phyloP scores from a whole-genome alignment of 2,888 invertebrate species.

The Machimus atricapillus region DNA sequence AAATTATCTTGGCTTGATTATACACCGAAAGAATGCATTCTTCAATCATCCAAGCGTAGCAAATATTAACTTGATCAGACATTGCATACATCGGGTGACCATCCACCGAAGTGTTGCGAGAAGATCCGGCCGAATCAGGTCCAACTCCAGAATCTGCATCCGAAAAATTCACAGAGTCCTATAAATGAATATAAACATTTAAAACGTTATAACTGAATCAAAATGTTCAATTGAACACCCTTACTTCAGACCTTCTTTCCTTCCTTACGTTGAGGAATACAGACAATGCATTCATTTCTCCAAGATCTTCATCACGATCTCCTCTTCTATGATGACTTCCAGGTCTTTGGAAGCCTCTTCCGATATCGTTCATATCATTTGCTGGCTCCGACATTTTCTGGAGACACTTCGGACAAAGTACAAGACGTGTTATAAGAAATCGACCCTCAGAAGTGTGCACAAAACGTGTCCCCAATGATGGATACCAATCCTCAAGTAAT shows the following conservation, averaged over 20 bases:
- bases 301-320: constrained; percentile 57
- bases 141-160: constrained; percentile 90
- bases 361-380: neutral
- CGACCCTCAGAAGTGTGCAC: constrained; percentile 97
- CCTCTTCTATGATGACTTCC: constrained; percentile 38
- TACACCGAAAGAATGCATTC: constrained; percentile 92
- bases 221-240: neutral
- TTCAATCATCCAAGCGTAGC: constrained; percentile 91
- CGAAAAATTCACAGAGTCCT: constrained; percentile 75
- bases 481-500: constrained; percentile 97
- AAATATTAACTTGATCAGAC: constrained; percentile 60
- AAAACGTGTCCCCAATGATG: constrained; percentile 93
- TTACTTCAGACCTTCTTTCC: constrained; percentile 58
- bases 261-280: constrained; percentile 29
- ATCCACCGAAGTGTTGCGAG: constrained; percentile 83
- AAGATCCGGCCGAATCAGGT: constrained; percentile 80
- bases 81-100: constrained; percentile 69
- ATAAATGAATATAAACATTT: neutral
- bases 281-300: constrained; percentile 53
- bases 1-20: constrained; percentile 73
- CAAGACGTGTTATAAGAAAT: constrained; percentile 89
- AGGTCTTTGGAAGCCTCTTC: constrained; percentile 25
- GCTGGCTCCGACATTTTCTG: constrained; percentile 57
- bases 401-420: constrained; percentile 91
- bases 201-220: neutral